phyloP scores from a whole-genome alignment of 2,797 vertebrate genomes.

The Sebastiscus albofasciatus region DNA sequence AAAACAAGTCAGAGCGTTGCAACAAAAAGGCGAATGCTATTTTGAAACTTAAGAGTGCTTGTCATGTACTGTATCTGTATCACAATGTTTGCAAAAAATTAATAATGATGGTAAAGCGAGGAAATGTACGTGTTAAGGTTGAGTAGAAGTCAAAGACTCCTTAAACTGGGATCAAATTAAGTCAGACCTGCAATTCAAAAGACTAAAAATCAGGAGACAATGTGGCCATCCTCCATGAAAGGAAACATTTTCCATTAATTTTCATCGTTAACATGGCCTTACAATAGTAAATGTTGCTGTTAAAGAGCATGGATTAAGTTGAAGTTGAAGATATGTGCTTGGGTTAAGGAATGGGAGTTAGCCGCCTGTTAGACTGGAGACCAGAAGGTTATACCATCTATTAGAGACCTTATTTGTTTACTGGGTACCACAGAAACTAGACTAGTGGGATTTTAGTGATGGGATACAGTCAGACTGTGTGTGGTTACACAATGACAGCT shows the following conservation, averaged over 20 bases:
- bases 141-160: neutral
- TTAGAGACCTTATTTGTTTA: constrained; percentile 38
- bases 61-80: neutral
- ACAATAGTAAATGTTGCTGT: constrained; percentile 50
- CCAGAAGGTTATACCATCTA: constrained; percentile 60
- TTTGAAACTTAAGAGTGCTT: neutral
- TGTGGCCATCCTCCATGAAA: neutral
- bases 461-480: constrained; percentile 48
- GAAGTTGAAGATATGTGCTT: constrained; percentile 42
- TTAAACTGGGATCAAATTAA: constrained; percentile 1
- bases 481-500: constrained; percentile 72
- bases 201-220: neutral
- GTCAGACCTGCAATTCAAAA: constrained; percentile 2
- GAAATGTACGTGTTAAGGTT: constrained; percentile 23
- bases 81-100: neutral
- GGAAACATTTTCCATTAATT: neutral
- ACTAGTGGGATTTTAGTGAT: constrained; percentile 80
- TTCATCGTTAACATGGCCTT: constrained; percentile 20
- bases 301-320: constrained; percentile 63
- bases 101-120: constrained; percentile 10
- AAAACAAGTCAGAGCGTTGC: constrained; percentile 11
- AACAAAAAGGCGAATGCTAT: neutral
- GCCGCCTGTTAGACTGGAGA: constrained; percentile 71
- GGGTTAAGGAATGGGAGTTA: constrained; percentile 79
- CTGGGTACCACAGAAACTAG: constrained; percentile 60